Conservation (phyloP, 2,888 invertebrate species). For the Tipula vernalis region DNA sequence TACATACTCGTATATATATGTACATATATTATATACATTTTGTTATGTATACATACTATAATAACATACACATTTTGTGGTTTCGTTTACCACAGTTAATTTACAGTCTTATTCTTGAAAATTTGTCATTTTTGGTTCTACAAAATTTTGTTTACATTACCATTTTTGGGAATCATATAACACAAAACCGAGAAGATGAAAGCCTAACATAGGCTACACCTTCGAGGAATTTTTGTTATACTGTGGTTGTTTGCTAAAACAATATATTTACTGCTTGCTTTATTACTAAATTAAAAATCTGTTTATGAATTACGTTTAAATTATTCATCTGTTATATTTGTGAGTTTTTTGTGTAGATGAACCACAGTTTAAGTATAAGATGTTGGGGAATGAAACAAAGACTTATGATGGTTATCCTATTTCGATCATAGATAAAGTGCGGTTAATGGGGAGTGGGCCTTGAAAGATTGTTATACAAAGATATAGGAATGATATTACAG, state of each 20-base stretch:
- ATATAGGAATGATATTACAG: not conserved
- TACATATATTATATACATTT: not conserved
- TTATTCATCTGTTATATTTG: too few relatives aligned
- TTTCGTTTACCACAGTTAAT: not conserved
- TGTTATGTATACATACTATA: not conserved
- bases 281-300: not conserved
- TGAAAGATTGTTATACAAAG: not conserved
- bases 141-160: not conserved
- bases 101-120: not conserved
- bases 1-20: not conserved
- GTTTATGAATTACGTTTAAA: not conserved
- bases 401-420: too few relatives aligned
- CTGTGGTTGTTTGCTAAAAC: not conserved
- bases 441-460: too few relatives aligned
- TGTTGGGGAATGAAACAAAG: too few relatives aligned
- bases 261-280: not conserved
- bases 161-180: too few relatives aligned
- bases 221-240: not conserved
- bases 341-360: too few relatives aligned
- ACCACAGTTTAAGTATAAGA: too few relatives aligned
- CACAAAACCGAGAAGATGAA: not conserved
- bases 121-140: not conserved
- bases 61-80: not conserved
- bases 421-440: too few relatives aligned
- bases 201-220: not conserved